Base-by-base conservation (phyloP, 2,888 invertebrate genomes). In the Dicyrtomina minuta region DNA sequence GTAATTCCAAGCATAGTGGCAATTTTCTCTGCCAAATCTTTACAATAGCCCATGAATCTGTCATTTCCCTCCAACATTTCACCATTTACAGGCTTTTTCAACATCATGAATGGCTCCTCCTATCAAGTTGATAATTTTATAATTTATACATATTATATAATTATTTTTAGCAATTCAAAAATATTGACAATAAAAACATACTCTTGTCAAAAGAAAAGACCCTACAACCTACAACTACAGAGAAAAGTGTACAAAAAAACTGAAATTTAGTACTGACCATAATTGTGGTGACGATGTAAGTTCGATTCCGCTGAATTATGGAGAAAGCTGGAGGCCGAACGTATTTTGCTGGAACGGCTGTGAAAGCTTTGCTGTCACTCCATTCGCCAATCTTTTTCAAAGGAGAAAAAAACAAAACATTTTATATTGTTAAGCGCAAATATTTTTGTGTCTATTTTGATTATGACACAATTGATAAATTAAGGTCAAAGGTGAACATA, bases 21-120 rank as follows among this genome's bases (percentile, higher is more conserved):
- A 72, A 86, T 87, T 79, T 86, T 84, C 80, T 87, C 86, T 76
- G 89, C 87, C 59, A 91, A 85, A 81, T 91, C 91, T 74, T 91
- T 88, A 82, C 90, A 90, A 82, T 90, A 91, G 61, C 91, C 91
- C 81, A 87, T 89, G 83, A 90, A 91, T 71, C 89, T 85, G 75
- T 86, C 86, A 81, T 91, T 91, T 58, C 89, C 89, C 8, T 88
- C 88, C 81, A 86, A 87, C 22, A 67, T 68, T 79, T 89, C 87
- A 20, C 87, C 88, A 10, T 86, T 85, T 70, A 88, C 89, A 1
- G 88, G 85, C 71, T 86, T 86, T 79, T 88, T 88, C 76, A 87
- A 82, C 90, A 92, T 93, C 79, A 94, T 88, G 80, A 92, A 95
- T 0, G 94, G 94, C 79, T 93, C 93, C 82, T 93, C 93, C 88